A percentile compares a stretch with the other conserved stretches of the same genome.
These are phyloP conservation scores for Pipra filicauda DNA, from an alignment of 2,113 vertebrate genomes.

Conservation along the genomic window DNA sequence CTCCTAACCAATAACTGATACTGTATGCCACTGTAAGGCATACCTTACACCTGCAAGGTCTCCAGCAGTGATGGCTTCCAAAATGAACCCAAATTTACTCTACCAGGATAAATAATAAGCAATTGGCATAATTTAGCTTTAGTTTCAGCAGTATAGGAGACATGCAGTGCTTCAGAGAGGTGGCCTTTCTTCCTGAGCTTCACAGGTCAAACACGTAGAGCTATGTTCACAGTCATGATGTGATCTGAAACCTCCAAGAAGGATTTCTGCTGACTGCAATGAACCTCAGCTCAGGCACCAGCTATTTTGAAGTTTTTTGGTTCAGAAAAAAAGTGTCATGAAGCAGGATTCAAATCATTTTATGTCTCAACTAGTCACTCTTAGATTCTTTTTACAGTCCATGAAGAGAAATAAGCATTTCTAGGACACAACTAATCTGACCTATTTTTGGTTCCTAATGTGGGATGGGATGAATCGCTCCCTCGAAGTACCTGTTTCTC, in stretches of 20 bases:
- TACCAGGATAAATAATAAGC: neutral
- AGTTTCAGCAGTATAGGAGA: neutral
- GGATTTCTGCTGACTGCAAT: neutral
- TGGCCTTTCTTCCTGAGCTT: neutral
- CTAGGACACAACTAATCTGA: slow-evolving; percentile 25
- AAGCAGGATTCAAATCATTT: neutral
- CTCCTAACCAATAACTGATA: neutral
- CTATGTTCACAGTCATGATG: neutral
- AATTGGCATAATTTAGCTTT: neutral
- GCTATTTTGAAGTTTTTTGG: neutral
- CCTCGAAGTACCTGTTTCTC: neutral
- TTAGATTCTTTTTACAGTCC: neutral
- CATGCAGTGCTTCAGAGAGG: neutral
- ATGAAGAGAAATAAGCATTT: neutral
- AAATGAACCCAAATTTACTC: neutral
- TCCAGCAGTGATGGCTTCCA: neutral
- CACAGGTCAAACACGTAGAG: neutral
- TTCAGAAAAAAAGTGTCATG: neutral
- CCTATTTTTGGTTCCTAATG: neutral
- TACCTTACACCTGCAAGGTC: neutral
- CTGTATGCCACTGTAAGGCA: neutral
- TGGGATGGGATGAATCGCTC: neutral
- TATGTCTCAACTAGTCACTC: neutral
- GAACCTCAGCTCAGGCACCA: neutral
- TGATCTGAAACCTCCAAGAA: neutral